phyloP scores from a whole-genome alignment of 1,140 invertebrate species.

The Hestina assimilis region DNA sequence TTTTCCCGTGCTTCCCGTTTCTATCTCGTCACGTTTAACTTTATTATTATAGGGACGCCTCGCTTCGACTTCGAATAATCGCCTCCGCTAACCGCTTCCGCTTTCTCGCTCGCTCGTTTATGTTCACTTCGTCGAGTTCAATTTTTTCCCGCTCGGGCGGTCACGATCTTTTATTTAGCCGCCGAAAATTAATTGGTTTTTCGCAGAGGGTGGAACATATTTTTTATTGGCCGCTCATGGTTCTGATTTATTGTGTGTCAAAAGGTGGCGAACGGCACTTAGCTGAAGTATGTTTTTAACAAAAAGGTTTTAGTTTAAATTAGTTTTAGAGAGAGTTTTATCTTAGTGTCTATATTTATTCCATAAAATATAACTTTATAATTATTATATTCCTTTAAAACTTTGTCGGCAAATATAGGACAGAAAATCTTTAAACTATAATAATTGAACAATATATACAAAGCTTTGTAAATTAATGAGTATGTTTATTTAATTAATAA shows the following conservation, averaged over 20 bases:
- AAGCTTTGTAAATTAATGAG: too few species aligned
- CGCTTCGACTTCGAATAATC: slow-evolving; percentile 21
- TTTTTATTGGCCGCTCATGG: slow-evolving; percentile 74
- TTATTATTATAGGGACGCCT: slow-evolving; percentile 58
- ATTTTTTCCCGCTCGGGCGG: slow-evolving; percentile 52
- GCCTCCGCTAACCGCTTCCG: slow-evolving; percentile 31
- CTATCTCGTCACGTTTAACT: slow-evolving; percentile 72
- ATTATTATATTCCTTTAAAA: background rate
- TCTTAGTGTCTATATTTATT: background rate
- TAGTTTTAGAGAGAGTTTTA: background rate
- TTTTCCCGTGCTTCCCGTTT: slow-evolving; percentile 60
- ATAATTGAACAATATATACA: too few species aligned
- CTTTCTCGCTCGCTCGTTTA: slow-evolving; percentile 26
- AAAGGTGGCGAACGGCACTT: slow-evolving; percentile 75
- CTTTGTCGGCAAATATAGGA: too few species aligned
- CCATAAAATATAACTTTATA: background rate
- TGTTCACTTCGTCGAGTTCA: slow-evolving; percentile 17
- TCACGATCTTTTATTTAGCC: slow-evolving; percentile 70
- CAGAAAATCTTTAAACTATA: too few species aligned
- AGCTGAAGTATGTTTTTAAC: slow-evolving; percentile 60
- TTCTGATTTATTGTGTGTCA: slow-evolving; percentile 76
- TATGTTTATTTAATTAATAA: background rate
- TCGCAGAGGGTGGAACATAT: slow-evolving; percentile 75
- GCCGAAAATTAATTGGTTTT: slow-evolving; percentile 78
- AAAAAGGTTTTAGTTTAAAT: slow-evolving; percentile 17